Conservation (phyloP, 2,888 invertebrate genomes). For the Pollenia griseotomentosa region DNA sequence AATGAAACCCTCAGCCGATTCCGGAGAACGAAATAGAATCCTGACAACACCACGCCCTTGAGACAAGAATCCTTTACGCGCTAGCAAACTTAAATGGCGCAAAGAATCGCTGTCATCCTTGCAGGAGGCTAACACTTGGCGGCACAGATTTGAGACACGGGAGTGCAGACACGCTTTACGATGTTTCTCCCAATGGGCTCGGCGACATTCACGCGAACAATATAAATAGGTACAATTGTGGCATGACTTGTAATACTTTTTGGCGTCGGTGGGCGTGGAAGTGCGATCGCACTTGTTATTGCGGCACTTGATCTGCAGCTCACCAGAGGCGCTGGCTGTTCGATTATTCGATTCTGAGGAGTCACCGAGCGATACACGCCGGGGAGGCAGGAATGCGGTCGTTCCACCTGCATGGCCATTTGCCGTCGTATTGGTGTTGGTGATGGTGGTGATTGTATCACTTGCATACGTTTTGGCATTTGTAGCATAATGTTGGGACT, state of each 20-base stretch:
- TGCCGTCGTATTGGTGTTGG: constrained; percentile 70
- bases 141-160: constrained; percentile 94
- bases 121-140: constrained; percentile 91
- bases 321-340: constrained; percentile 78
- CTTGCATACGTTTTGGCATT: constrained; percentile 71
- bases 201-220: constrained; percentile 95
- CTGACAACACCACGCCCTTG: constrained; percentile 96
- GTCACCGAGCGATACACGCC: constrained; percentile 88
- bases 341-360: constrained; percentile 84
- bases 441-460: constrained; percentile 71
- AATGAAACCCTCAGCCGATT: constrained; percentile 93
- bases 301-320: constrained; percentile 88
- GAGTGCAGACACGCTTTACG: constrained; percentile 95
- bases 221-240: constrained; percentile 98
- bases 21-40: constrained; percentile 94
- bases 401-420: constrained; percentile 66
- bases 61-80: constrained; percentile 92
- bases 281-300: constrained; percentile 92
- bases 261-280: constrained; percentile 90
- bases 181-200: constrained; percentile 97
- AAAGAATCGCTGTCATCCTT: constrained; percentile 91
- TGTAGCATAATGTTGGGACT: constrained; percentile 66
- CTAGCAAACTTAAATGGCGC: constrained; percentile 92
- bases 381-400: constrained; percentile 78
- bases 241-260: constrained; percentile 93